Percentiles rank a stretch among this genome's conserved stretches.
Conservation (phyloP, 1,140 invertebrate genomes). For the Drosophila neocordata region DNA sequence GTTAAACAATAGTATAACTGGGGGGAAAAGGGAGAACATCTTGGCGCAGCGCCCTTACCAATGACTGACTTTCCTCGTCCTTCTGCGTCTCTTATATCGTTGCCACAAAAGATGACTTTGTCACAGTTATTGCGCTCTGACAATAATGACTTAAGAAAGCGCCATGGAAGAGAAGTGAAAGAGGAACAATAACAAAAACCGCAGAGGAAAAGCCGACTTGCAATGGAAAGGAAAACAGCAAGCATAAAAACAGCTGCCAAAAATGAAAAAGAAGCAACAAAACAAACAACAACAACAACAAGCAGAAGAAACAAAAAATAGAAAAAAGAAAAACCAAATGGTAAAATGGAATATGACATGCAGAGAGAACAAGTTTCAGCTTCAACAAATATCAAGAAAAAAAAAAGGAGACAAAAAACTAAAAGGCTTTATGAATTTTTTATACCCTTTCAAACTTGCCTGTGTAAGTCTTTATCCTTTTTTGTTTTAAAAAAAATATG, state of each 20-base stretch:
- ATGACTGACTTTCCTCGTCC: background rate
- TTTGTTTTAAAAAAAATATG: too few relatives aligned
- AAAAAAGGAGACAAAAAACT: background rate
- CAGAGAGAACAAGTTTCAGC: constrained; percentile 46
- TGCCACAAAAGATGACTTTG: constrained; percentile 62
- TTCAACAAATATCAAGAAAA: constrained; percentile 12
- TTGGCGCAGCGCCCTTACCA: constrained; percentile 19
- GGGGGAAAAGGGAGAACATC: background rate
- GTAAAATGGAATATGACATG: constrained; percentile 68
- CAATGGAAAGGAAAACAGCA: constrained; percentile 53
- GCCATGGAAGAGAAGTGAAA: constrained; percentile 18
- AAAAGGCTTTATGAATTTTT: background rate
- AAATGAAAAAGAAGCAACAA: constrained; percentile 47
- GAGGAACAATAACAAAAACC: constrained; percentile 15
- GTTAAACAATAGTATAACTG: background rate
- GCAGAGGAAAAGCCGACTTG: constrained; percentile 57
- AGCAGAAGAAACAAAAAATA: constrained; percentile 44
- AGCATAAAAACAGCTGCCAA: constrained; percentile 55
- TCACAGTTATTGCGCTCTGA: constrained; percentile 66
- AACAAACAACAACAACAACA: constrained; percentile 3
- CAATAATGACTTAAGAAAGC: constrained; percentile 69
- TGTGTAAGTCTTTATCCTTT: too few relatives aligned
- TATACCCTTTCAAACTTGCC: background rate
- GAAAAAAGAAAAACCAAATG: constrained; percentile 42
- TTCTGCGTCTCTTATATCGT: background rate